Conservation (phyloP, 2,888 invertebrate genomes). For the Miltochrista miniata region DNA sequence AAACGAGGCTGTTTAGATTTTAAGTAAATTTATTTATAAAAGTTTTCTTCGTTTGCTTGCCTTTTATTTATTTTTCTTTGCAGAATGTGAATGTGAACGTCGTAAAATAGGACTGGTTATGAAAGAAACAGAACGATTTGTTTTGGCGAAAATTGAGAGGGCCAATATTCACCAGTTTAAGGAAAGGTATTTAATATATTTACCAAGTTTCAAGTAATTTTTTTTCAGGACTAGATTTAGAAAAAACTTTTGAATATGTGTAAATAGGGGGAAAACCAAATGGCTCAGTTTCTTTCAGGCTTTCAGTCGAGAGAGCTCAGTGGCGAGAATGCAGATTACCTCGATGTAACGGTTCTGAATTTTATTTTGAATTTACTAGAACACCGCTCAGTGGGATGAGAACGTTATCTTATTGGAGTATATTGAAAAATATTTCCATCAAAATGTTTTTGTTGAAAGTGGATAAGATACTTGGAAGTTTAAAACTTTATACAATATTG, state of each 20-base stretch:
- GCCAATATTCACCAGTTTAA: too few relatives aligned
- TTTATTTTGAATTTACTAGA: constrained; percentile 34
- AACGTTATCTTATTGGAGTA: background rate
- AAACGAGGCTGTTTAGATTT: constrained; percentile 20
- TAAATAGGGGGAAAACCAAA: constrained; percentile 58
- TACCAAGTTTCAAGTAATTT: too few relatives aligned
- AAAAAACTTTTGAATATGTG: too few relatives aligned
- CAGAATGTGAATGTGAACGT: too few relatives aligned
- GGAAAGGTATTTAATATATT: too few relatives aligned
- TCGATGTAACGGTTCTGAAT: constrained; percentile 45
- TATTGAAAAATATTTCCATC: background rate
- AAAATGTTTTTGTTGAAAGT: background rate
- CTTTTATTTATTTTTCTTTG: too few relatives aligned
- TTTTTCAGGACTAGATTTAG: too few relatives aligned
- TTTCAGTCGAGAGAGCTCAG: constrained; percentile 35
- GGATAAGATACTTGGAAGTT: background rate
- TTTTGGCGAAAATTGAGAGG: too few relatives aligned
- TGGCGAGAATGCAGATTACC: constrained; percentile 38
- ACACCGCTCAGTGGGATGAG: constrained; percentile 9
- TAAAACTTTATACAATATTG: too few relatives aligned
- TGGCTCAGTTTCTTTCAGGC: constrained; percentile 65
- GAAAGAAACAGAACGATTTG: too few relatives aligned
- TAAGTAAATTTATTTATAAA: constrained; percentile 7
- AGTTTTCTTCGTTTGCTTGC: too few relatives aligned
- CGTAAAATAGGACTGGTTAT: too few relatives aligned